A percentile compares a stretch with the other conserved stretches of the same genome.
Conservation (phyloP, 2,888 invertebrate species). For the Mimumesa dahlbomi region DNA sequence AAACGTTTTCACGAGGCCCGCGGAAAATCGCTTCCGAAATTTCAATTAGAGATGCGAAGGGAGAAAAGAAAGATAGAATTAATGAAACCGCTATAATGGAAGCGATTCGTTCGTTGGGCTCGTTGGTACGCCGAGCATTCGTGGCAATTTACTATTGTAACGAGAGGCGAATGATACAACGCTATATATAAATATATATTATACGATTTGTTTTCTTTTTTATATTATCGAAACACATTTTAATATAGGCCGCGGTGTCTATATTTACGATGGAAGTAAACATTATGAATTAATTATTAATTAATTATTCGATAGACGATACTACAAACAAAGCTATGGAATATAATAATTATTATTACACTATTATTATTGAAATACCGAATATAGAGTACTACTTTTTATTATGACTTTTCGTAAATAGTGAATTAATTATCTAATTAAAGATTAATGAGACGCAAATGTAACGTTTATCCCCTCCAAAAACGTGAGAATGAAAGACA, state of each 20-base stretch:
- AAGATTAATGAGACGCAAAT: constrained; percentile 69
- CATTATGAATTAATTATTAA: constrained; percentile 62
- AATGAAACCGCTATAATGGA: not conserved
- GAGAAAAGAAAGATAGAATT: too few relatives aligned
- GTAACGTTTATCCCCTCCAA: constrained; percentile 44
- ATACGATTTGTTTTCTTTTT: constrained; percentile 64
- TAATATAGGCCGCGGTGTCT: constrained; percentile 56
- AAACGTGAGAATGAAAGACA: constrained; percentile 12
- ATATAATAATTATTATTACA: constrained; percentile 64
- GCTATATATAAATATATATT: constrained; percentile 69
- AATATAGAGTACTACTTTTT: constrained; percentile 74
- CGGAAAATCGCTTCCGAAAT: constrained; percentile 1
- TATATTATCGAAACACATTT: constrained; percentile 63
- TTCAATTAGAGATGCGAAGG: too few relatives aligned
- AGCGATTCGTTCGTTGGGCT: constrained; percentile 21
- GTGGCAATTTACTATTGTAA: constrained; percentile 72
- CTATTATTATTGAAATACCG: constrained; percentile 68
- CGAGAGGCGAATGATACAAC: constrained; percentile 67
- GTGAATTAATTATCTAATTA: constrained; percentile 72
- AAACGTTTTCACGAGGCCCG: not conserved
- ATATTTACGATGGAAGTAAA: constrained; percentile 54
- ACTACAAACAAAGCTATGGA: constrained; percentile 59
- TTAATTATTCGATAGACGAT: constrained; percentile 65
- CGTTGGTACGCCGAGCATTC: constrained; percentile 68
- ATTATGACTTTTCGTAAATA: constrained; percentile 75